phyloP scores from a whole-genome alignment of 2,797 vertebrate genomes.

The Merluccius polli region DNA sequence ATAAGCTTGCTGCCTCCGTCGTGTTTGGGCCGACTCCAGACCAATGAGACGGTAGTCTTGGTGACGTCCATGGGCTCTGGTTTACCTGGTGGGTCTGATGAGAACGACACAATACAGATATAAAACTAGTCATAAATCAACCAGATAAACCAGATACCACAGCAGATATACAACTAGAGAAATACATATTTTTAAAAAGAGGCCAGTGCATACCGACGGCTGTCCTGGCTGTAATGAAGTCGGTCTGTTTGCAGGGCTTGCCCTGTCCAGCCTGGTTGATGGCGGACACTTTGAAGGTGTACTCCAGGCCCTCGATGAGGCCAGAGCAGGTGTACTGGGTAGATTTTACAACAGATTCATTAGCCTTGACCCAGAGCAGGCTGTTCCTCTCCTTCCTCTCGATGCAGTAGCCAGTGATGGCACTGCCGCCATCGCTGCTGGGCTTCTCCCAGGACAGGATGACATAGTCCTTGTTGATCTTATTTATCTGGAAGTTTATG shows the following conservation, averaged over 20 bases:
- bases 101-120: neutral
- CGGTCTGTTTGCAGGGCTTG: slow-evolving; percentile 94
- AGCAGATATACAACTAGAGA: neutral
- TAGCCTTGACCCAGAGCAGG: slow-evolving; percentile 91
- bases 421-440: slow-evolving; percentile 89
- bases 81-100: slow-evolving; percentile 86
- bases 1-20: slow-evolving; percentile 96
- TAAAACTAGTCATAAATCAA: neutral
- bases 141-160: neutral
- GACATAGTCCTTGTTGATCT: slow-evolving; percentile 90
- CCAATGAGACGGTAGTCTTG: slow-evolving; percentile 83
- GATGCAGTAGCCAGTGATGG: slow-evolving; percentile 88
- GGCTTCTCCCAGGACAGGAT: slow-evolving; percentile 93
- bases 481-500: slow-evolving; percentile 85
- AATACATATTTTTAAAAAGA: neutral
- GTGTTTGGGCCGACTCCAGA: slow-evolving; percentile 90
- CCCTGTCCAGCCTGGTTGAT: slow-evolving; percentile 92
- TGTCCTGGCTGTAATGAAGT: slow-evolving; percentile 89
- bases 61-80: slow-evolving; percentile 94
- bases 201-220: slow-evolving; percentile 79
- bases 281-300: slow-evolving; percentile 94
- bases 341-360: slow-evolving; percentile 84
- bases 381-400: slow-evolving; percentile 98
- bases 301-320: slow-evolving; percentile 92
- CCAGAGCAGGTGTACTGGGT: slow-evolving; percentile 90